Conservation (phyloP, 2,797 vertebrate genomes). For the Pampus argenteus region DNA sequence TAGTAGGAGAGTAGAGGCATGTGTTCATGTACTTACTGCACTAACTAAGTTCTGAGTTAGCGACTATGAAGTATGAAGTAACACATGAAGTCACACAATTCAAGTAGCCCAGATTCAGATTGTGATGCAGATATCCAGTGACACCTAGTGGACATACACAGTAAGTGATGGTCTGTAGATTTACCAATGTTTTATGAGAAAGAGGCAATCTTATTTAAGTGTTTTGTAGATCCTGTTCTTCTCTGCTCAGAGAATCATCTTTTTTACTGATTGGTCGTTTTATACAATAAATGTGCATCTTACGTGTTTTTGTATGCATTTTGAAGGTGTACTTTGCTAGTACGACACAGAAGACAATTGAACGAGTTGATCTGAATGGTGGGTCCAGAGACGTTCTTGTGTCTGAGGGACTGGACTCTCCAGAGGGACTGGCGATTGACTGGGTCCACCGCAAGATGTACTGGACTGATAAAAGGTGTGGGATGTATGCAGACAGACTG, state of each 20-base stretch:
- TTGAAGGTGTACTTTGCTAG: slow-evolving; percentile 93
- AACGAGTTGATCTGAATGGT: slow-evolving; percentile 87
- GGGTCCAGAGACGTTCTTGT: slow-evolving; percentile 86
- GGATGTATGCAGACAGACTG: not conserved
- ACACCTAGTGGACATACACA: slow-evolving; percentile 60
- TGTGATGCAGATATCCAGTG: slow-evolving; percentile 31
- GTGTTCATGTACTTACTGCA: not conserved
- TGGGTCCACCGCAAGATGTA: slow-evolving; percentile 92
- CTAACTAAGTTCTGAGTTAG: not conserved
- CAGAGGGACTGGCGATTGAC: slow-evolving; percentile 91
- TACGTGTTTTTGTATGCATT: slow-evolving; percentile 26
- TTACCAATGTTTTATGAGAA: not conserved
- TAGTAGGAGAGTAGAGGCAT: not conserved
- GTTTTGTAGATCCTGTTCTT: not conserved
- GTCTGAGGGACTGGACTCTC: slow-evolving; percentile 78
- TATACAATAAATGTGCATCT: not conserved
- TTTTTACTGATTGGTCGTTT: not conserved
- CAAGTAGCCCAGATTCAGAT: not conserved
- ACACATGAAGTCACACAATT: not conserved
- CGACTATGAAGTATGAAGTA: too few relatives aligned
- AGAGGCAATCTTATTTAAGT: not conserved
- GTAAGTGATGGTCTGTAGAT: not conserved
- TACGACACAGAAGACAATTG: slow-evolving; percentile 86
- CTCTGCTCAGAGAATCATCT: not conserved
- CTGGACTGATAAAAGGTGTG: slow-evolving; percentile 93